Evolutionary conservation across 35 echinoderm and acorn worm genomes (phyloP).

Genomic region (Nesometra sesokonis): DNA sequence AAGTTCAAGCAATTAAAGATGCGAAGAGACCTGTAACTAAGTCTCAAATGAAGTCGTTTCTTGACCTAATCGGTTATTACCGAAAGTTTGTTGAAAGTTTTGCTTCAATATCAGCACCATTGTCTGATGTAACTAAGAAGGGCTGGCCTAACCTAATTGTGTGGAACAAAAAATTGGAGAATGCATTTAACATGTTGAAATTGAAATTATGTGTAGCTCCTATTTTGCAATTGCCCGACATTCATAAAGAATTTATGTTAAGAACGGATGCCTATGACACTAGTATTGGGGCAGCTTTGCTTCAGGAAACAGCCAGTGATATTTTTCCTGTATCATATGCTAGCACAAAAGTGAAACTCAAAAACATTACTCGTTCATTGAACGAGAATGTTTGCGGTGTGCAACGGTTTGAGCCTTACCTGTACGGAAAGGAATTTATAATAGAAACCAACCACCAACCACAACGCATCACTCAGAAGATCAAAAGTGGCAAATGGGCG

Average conservation of each 20-base stretch:
- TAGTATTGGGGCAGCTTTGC: no score
- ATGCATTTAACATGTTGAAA: background rate
- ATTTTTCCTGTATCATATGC: conserved; percentile 27
- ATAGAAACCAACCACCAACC: conserved; percentile 40
- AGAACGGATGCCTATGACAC: conserved; percentile 20
- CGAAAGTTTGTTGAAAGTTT: conserved; percentile 17
- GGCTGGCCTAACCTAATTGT: conserved; percentile 6
- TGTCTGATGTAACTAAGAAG: background rate
- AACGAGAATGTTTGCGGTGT: conserved; percentile 56
- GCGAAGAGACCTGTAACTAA: conserved; percentile 1
- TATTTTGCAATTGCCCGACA: background rate
- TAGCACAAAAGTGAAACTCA: conserved; percentile 16
- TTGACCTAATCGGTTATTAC: conserved; percentile 9
- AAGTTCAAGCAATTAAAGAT: conserved; percentile 16
- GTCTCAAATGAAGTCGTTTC: conserved; percentile 13
- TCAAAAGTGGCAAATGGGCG: conserved; percentile 28
- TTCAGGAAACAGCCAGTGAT: no score
- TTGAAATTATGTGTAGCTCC: background rate
- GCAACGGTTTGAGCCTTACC: conserved; percentile 29
- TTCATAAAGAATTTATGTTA: conserved; percentile 8
- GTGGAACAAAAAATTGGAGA: background rate
- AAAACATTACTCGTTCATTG: conserved; percentile 4
- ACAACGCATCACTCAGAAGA: conserved; percentile 15
- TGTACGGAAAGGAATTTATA: conserved; percentile 31
- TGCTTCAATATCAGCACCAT: background rate